Percentiles rank a stretch among this genome's conserved stretches.
Evolutionary conservation across 2,113 vertebrate species (phyloP).

Genomic region (Melierax canorus): DNA sequence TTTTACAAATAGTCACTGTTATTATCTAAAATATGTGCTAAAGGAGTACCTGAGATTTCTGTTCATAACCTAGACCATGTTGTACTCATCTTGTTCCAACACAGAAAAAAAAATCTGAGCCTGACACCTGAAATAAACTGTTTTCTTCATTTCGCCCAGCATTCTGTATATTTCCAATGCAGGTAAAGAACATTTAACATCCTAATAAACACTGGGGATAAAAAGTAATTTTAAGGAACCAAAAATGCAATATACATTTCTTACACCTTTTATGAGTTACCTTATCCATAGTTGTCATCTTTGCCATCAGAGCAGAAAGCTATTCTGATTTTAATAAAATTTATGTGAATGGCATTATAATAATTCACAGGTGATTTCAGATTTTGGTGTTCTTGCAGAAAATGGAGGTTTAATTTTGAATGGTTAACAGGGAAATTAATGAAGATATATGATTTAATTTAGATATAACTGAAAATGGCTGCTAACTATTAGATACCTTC

Average conservation of each 20-base stretch:
- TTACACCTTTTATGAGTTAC: neutral
- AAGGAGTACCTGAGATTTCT: neutral
- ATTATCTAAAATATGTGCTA: neutral
- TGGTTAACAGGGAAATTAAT: neutral
- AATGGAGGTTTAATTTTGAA: neutral
- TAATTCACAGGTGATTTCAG: neutral
- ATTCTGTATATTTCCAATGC: neutral
- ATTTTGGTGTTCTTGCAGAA: neutral
- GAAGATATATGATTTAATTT: slow-evolving; percentile 2
- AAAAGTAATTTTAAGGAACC: neutral
- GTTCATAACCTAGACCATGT: neutral
- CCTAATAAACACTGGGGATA: neutral
- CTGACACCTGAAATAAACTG: neutral
- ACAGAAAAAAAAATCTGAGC: neutral
- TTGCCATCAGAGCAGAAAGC: neutral
- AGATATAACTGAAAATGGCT: neutral
- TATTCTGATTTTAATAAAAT: neutral
- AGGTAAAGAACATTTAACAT: neutral
- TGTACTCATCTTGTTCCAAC: neutral
- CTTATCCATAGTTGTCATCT: neutral
- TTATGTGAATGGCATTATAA: neutral
- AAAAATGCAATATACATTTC: neutral
- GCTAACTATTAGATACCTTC: slow-evolving; percentile 5
- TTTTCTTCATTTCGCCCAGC: neutral
- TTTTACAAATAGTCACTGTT: neutral